phyloP scores from a whole-genome alignment of 2,888 invertebrate genomes.

The Eilema caniola region DNA sequence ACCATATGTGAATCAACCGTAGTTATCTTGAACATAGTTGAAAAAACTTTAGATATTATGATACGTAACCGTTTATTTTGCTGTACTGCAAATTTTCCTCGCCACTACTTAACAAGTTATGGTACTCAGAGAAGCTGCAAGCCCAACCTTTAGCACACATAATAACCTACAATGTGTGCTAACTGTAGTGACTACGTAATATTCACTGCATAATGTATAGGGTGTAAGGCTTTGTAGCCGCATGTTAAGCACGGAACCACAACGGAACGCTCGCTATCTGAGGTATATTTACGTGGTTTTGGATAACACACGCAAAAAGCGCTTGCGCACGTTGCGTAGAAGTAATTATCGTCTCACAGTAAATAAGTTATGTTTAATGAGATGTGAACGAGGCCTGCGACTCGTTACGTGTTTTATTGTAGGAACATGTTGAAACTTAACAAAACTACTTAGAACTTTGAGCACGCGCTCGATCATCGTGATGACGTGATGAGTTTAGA shows the following conservation, averaged over 20 bases:
- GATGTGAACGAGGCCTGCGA: slow-evolving; percentile 13
- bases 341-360: background rate
- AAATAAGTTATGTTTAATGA: slow-evolving; percentile 11
- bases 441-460: slow-evolving; percentile 16
- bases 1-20: no score
- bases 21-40: no score
- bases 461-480: slow-evolving; percentile 28
- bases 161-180: background rate
- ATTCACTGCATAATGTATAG: background rate
- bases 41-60: no score
- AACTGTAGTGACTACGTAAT: background rate
- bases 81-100: no score
- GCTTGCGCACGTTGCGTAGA: background rate
- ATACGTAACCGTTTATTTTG: no score
- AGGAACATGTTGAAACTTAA: slow-evolving; percentile 28
- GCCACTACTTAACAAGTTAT: background rate
- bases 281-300: background rate
- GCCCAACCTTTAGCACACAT: background rate
- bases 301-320: slow-evolving; percentile 2
- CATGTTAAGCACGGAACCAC: background rate
- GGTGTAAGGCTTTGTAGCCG: background rate
- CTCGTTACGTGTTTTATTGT: slow-evolving; percentile 17
- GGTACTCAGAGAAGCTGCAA: background rate
- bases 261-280: background rate
- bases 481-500: slow-evolving; percentile 15